Evolutionary conservation across 1,140 invertebrate species (phyloP), one percentile per base, ranked within the genome.

Genomic region (Drosophila erecta): DNA sequence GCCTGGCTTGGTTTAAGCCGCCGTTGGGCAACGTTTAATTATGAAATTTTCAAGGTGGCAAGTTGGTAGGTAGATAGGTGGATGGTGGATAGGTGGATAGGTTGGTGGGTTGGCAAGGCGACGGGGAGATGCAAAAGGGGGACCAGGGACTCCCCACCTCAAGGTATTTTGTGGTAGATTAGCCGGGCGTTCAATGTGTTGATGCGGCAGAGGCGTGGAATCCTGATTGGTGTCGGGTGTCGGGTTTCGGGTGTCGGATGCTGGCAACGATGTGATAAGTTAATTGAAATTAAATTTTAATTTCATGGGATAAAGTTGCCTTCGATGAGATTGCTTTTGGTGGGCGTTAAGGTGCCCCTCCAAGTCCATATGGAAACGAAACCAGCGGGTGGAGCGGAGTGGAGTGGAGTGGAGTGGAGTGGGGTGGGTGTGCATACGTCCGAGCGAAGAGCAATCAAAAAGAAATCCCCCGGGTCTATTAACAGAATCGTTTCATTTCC

Each of bases 11-110:
- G 56, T 46, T 30, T 50, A 40, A 61, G 56, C 44, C 44, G 22
- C 11, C 30, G 44, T 41, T 43, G 62, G 73, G 74, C 74, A 76
- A 69, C 61, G 73, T 86, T 86, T 89, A 86, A 86, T 86, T 86
- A 86, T 86, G 83, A 86, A 87, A 87, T 87, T 87, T 86, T 83
- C 74, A 86, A 87, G 83, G 83, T 76, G 83, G 73, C 70, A 76
- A 74, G 47, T 47, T 54, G 60, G 46, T 65, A 59, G 59, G 47
- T 66, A 0, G 27, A 0, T 3, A 30, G 6, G 6, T 75, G 54
- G 60, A 22, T 55, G 33, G 66, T 40, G 67, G 58, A 41, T 40
- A n/a, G 46, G 47, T 3, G 2, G 22, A 4, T 5, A 0, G 24
- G 24, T 7, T 30, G 10, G 14, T 8, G 15, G 38, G 35, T n/a